Evolutionary conservation across 2,113 vertebrate genomes (phyloP).

Genomic region (Takifugu bimaculatus): DNA sequence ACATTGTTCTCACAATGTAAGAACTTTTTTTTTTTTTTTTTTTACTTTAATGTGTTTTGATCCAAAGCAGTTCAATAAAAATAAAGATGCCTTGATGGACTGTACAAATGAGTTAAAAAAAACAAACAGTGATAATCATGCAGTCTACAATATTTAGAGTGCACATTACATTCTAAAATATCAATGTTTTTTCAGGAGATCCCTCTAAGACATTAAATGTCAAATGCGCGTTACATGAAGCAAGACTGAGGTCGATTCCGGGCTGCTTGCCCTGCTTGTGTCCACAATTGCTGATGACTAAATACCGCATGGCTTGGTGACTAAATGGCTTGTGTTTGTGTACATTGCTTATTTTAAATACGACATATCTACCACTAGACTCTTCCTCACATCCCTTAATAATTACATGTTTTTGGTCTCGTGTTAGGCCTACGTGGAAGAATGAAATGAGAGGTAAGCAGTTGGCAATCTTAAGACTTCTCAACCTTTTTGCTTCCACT

Average conservation of each 20-base stretch:
- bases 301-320: constrained; percentile 18
- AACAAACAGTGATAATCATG: constrained; percentile 73
- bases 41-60: constrained; percentile 47
- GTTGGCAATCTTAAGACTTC: constrained; percentile 61
- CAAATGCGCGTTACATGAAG: too few relatives aligned
- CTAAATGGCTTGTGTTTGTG: constrained; percentile 43
- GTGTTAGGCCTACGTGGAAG: constrained; percentile 50
- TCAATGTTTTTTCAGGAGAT: constrained; percentile 44
- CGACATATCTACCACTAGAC: constrained; percentile 58
- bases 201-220: constrained; percentile 38
- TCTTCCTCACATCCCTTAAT: constrained; percentile 53
- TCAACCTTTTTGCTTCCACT: constrained; percentile 34
- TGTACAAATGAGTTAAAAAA: constrained; percentile 85
- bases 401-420: constrained; percentile 64
- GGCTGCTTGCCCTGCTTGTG: constrained; percentile 46
- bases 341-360: constrained; percentile 36
- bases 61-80: constrained; percentile 64
- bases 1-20: constrained; percentile 1
- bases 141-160: constrained; percentile 66
- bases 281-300: constrained; percentile 39
- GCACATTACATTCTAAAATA: constrained; percentile 72
- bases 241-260: constrained; percentile 40
- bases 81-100: constrained; percentile 63
- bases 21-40: constrained; percentile 41
- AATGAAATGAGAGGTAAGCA: constrained; percentile 63